Evolutionary conservation across 2,113 vertebrate genomes (phyloP).

Genomic region (Ahaetulla prasina): DNA sequence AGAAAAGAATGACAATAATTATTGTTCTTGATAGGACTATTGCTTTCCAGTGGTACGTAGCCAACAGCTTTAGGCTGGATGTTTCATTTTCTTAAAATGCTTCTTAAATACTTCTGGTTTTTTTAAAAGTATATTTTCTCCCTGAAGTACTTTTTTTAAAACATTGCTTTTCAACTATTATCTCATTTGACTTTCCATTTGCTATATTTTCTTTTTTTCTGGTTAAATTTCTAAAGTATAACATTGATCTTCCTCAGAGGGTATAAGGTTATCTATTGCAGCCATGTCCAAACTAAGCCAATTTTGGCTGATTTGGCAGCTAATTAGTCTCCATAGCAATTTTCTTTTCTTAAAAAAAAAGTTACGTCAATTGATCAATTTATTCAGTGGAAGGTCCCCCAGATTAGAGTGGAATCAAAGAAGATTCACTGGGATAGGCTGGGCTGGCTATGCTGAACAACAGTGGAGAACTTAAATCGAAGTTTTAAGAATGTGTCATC

Average conservation of each 20-base stretch:
- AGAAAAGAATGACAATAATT: constrained; percentile 43
- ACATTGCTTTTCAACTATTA: background rate
- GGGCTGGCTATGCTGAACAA: background rate
- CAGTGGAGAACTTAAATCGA: background rate
- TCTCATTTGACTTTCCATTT: background rate
- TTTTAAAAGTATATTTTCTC: background rate
- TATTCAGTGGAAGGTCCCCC: background rate
- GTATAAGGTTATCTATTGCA: background rate
- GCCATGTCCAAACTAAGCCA: background rate
- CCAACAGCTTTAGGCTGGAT: background rate
- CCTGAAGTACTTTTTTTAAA: background rate
- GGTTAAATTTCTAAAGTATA: background rate
- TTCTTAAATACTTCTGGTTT: constrained; percentile 16
- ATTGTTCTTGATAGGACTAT: constrained; percentile 25
- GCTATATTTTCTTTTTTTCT: background rate
- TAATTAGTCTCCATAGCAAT: background rate
- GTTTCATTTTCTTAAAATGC: constrained; percentile 25
- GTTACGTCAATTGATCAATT: background rate
- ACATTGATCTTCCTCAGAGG: background rate
- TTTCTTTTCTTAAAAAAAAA: background rate
- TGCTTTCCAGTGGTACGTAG: constrained; percentile 30
- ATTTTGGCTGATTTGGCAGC: background rate
- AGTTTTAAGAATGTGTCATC: background rate
- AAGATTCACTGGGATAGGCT: background rate
- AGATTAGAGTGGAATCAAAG: background rate